Evolutionary conservation across 2,113 vertebrate genomes (phyloP), one percentile per base, ranked within the genome.

Genomic region (Limanda limanda): DNA sequence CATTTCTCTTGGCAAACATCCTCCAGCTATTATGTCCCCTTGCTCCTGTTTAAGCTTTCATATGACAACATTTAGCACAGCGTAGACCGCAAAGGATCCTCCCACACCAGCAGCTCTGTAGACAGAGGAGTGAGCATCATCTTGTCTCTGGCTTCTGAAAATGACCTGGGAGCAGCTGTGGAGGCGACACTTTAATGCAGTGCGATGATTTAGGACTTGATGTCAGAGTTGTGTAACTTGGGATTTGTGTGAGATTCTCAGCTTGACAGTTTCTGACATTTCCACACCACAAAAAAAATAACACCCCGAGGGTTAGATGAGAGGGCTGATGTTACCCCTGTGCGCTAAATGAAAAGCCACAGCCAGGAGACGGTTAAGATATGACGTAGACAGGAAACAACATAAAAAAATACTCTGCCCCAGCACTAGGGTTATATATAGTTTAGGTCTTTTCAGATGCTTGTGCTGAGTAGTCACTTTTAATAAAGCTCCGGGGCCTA

Each of bases 1-100:
- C 13, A 24, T 64, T 83, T 74, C 69, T 64, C 76, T 82, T 10
- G 75, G 73, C 72, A 73, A 78, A 79, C 18, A 37, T 52, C 58
- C 69, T 73, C 13, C 0, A 4, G 56, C 31, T 42, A 5, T 24
- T 83, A 75, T 48, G 55, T 78, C 47, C 10, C 58, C 15, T 47
- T 25, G 8, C 42, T 61, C n/a, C 58, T 35, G 31, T 48, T 51
- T 47, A 6, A 25, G 27, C 56, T 59, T 35, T 69, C 3, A 18
- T 18, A 58, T 76, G 15, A 79, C 74, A 21, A 79, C 76, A 40
- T 31, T 31, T 31, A 31, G 31, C 31, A 31, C 31, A 31, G 6
- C 6, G 31, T 31, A 31, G 31, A 68, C 17, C 62, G 68, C 42
- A 58, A 37, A 79, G 48, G 55, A 23, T 14, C 10, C 59, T 54